Percentiles rank a stretch among this genome's conserved stretches.
Conservation (phyloP, 1,140 invertebrate genomes). For the Hesperophylax magnus region DNA sequence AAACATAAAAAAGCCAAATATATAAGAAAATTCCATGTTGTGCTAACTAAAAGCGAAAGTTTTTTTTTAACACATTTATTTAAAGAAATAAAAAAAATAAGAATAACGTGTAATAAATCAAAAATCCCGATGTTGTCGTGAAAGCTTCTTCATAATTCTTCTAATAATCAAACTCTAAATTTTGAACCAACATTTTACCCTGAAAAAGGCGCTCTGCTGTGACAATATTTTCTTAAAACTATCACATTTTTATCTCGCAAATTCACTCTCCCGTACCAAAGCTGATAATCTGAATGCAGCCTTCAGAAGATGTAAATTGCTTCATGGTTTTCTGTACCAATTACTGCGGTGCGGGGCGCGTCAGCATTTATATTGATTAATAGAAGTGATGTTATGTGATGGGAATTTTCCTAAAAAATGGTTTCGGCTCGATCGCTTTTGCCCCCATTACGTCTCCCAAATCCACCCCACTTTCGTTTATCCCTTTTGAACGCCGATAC, state of each 20-base stretch:
- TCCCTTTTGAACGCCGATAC: neutral
- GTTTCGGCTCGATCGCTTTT: slow-evolving; percentile 55
- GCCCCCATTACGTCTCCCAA: slow-evolving; percentile 31
- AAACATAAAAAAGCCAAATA: too few species aligned
- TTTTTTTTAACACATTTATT: too few species aligned
- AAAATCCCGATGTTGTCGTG: too few species aligned
- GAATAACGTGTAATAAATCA: too few species aligned
- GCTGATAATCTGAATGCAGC: neutral
- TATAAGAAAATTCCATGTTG: too few species aligned
- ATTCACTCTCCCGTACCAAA: neutral
- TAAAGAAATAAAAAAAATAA: too few species aligned
- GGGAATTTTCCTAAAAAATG: slow-evolving; percentile 57
- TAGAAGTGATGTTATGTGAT: slow-evolving; percentile 56
- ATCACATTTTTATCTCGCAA: slow-evolving; percentile 1
- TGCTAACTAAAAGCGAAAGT: too few species aligned
- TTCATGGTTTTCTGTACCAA: slow-evolving; percentile 1
- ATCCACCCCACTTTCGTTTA: slow-evolving; percentile 22
- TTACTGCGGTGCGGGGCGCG: slow-evolving; percentile 1
- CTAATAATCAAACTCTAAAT: too few species aligned
- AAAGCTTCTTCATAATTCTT: too few species aligned
- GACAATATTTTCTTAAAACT: too few species aligned
- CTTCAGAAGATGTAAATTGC: slow-evolving; percentile 12
- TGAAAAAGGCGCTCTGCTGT: too few species aligned
- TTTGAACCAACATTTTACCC: neutral
- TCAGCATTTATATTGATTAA: slow-evolving; percentile 57